phyloP scores from a whole-genome alignment of 2,113 vertebrate species.

The Hemiscyllium ocellatum region DNA sequence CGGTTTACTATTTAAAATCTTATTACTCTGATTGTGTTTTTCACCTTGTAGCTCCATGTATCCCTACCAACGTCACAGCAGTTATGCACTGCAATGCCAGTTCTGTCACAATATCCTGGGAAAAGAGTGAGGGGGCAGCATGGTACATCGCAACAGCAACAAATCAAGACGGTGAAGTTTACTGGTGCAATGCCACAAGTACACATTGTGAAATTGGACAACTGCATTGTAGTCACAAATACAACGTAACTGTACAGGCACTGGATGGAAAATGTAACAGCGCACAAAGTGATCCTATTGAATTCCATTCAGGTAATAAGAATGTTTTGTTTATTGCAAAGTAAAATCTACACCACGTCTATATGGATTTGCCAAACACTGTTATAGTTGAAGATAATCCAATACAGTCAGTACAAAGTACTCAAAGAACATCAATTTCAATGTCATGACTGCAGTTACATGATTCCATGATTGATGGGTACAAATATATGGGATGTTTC shows the following conservation, averaged over 20 bases:
- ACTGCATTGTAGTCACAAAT: constrained; percentile 55
- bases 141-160: constrained; percentile 48
- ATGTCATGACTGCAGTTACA: too few relatives aligned
- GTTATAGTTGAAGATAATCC: neutral
- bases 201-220: constrained; percentile 51
- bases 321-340: neutral
- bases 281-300: constrained; percentile 41
- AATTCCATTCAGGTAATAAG: constrained; percentile 51
- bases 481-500: too few relatives aligned
- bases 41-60: constrained; percentile 53
- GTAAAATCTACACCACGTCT: neutral
- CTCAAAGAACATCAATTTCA: too few relatives aligned
- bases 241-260: constrained; percentile 51
- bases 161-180: constrained; percentile 26
- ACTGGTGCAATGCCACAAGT: constrained; percentile 47
- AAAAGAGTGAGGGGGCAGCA: constrained; percentile 42
- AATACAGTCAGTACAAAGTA: neutral
- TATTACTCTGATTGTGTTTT: neutral
- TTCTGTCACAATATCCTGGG: constrained; percentile 50
- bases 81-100: constrained; percentile 50
- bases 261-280: constrained; percentile 49
- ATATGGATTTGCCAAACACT: neutral
- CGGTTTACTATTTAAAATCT: neutral
- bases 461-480: too few relatives aligned
- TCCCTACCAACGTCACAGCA: constrained; percentile 49